Evolutionary conservation across 2,888 invertebrate genomes (phyloP).

Genomic region (Ceramica pisi): DNA sequence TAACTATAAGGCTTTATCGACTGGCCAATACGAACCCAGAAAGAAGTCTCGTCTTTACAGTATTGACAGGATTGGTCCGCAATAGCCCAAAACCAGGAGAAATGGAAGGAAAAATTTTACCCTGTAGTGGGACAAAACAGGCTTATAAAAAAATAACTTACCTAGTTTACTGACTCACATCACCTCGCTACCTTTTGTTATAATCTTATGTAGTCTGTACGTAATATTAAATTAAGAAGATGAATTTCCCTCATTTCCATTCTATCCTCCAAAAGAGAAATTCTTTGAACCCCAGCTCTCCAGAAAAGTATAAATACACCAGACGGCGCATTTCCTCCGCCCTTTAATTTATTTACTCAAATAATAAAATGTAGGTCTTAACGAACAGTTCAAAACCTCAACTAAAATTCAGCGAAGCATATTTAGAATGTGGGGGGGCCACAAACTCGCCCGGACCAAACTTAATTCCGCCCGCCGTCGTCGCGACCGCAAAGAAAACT

Average conservation of each 20-base stretch:
- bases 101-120: too few relatives aligned
- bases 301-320: conserved; percentile 41
- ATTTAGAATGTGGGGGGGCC: conserved; percentile 64
- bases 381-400: conserved; percentile 65
- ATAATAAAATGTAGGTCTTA: conserved; percentile 70
- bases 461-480: conserved; percentile 84
- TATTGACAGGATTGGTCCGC: too few relatives aligned
- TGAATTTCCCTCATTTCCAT: conserved; percentile 18
- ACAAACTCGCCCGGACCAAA: conserved; percentile 69
- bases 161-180: too few relatives aligned
- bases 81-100: too few relatives aligned
- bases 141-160: too few relatives aligned
- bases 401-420: conserved; percentile 74
- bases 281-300: background rate
- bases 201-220: background rate
- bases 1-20: too few relatives aligned
- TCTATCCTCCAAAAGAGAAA: background rate
- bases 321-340: conserved; percentile 28
- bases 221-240: conserved; percentile 25
- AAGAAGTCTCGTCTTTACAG: too few relatives aligned
- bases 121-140: too few relatives aligned
- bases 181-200: background rate
- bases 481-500: conserved; percentile 88
- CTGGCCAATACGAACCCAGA: too few relatives aligned
- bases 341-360: conserved; percentile 65